Evolutionary conservation across 2,797 vertebrate species (phyloP), one percentile per base, ranked within the genome.

Genomic region (Todus mexicanus): DNA sequence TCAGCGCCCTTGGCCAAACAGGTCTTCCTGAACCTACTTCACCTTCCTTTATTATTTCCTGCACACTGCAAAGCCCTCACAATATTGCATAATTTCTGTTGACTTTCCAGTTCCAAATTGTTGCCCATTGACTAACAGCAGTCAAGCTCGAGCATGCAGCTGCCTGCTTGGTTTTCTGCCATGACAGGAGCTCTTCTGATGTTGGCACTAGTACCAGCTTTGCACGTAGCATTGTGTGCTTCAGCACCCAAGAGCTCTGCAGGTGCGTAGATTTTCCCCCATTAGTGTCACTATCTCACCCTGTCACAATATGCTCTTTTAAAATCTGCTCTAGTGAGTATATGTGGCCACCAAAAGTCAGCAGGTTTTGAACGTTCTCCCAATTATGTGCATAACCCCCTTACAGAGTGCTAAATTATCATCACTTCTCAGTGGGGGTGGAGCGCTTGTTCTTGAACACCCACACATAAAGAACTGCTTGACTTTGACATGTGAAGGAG

Each of bases 11-110:
- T 57, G 31, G 40, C 60, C 66, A 50, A 63, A 45, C 6, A 59
- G 29, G 10, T 35, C 63, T 91, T 87, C 75, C 38, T n/a, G 12
- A 77, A 89, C 19, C 57, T 84, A 3, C 33, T 83, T 92, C 35
- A 68, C n/a, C n/a, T 74, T 87, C 33, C 50, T 93, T 82, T 50
- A 66, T 78, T 84, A 80, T 71, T 89, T 95, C 69, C 40, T 37
- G 47, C 23, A 48, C 63, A 68, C 25, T 18, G 13, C 59, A 78
- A 51, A 91, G 47, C 43, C 18, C 16, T 71, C 43, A 33, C 7
- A 70, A 27, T 51, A 79, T 91, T 94, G 94, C 92, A 33, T 26
- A 90, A 91, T 60, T 90, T 86, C 80, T 85, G 43, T 68, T 75
- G 84, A 70, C 51, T 93, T 94, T 70, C 43, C 60, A 70, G 56